These are phyloP conservation scores for Rhingia campestris DNA, from an alignment of 2,888 invertebrate species.

Conservation along the genomic window DNA sequence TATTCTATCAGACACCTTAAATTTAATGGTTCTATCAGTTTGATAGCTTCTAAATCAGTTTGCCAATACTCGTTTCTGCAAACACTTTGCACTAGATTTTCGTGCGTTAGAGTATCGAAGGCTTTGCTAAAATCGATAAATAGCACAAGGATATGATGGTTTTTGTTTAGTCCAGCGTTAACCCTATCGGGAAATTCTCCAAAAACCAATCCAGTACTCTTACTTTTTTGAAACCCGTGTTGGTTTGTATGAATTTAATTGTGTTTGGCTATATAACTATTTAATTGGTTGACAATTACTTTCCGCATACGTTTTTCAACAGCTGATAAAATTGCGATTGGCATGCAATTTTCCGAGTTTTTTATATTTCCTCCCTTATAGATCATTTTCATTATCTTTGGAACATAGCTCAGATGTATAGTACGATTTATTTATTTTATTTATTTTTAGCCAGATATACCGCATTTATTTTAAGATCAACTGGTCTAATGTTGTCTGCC, in stretches of 20 bases:
- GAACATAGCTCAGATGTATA: not conserved
- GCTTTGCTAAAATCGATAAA: conserved; percentile 30
- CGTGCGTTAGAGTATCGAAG: not conserved
- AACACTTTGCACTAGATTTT: not conserved
- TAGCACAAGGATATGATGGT: conserved; percentile 2
- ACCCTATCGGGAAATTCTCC: not conserved
- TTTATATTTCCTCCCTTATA: not conserved
- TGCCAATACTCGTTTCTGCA: too few relatives aligned
- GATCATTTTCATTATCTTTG: not conserved
- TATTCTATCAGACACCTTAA: too few relatives aligned
- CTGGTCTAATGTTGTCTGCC: too few relatives aligned
- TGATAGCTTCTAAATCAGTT: too few relatives aligned
- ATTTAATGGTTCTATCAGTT: too few relatives aligned
- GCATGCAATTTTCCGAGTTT: not conserved
- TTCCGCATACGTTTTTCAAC: too few relatives aligned
- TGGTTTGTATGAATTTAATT: too few relatives aligned
- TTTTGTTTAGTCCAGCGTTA: conserved; percentile 15
- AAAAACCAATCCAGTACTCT: not conserved
- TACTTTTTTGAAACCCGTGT: conserved; percentile 19
- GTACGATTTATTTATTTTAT: not conserved
- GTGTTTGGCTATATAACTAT: too few relatives aligned
- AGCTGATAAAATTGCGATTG: not conserved
- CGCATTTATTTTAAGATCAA: conserved; percentile 20
- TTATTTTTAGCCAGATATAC: not conserved
- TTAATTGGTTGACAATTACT: too few relatives aligned